phyloP scores from a whole-genome alignment of 2,888 invertebrate species.

The Andrena hattorfiana region DNA sequence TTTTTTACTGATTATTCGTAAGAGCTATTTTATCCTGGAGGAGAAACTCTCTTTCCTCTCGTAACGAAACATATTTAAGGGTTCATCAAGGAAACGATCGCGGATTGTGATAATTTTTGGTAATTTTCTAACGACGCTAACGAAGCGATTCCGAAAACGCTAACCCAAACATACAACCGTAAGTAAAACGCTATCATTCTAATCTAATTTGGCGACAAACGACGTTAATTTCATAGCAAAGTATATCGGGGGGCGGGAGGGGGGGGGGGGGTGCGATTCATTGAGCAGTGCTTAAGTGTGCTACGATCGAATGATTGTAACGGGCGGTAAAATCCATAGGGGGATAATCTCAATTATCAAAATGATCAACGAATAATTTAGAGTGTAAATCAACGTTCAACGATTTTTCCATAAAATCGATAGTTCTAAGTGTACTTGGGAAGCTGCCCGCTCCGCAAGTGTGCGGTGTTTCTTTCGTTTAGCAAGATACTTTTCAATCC shows the following conservation, averaged over 20 bases:
- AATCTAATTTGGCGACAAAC: conserved; percentile 2
- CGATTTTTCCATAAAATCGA: conserved; percentile 35
- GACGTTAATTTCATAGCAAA: conserved; percentile 13
- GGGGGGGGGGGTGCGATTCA: conserved; percentile 13
- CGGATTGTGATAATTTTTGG: conserved; percentile 58
- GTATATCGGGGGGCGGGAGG: not conserved
- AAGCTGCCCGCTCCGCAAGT: not conserved
- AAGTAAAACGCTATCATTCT: conserved; percentile 23
- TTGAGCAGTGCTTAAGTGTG: conserved; percentile 5
- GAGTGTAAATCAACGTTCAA: conserved; percentile 38
- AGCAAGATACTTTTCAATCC: not conserved
- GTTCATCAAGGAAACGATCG: conserved; percentile 40
- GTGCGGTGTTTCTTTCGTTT: conserved; percentile 11
- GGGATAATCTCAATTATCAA: conserved; percentile 25
- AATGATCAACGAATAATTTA: conserved; percentile 39
- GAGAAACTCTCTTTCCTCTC: conserved; percentile 47
- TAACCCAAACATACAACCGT: conserved; percentile 3
- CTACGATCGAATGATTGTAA: not conserved
- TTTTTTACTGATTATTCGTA: conserved; percentile 57
- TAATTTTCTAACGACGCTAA: conserved; percentile 49
- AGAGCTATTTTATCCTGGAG: conserved; percentile 55
- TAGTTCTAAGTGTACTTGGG: conserved; percentile 23
- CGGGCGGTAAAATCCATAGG: conserved; percentile 1
- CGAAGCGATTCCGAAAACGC: conserved; percentile 8
- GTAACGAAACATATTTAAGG: conserved; percentile 26